Conservation (phyloP, 35 echinoderm and acorn worm species). For the Eucidaris tribuloides region DNA sequence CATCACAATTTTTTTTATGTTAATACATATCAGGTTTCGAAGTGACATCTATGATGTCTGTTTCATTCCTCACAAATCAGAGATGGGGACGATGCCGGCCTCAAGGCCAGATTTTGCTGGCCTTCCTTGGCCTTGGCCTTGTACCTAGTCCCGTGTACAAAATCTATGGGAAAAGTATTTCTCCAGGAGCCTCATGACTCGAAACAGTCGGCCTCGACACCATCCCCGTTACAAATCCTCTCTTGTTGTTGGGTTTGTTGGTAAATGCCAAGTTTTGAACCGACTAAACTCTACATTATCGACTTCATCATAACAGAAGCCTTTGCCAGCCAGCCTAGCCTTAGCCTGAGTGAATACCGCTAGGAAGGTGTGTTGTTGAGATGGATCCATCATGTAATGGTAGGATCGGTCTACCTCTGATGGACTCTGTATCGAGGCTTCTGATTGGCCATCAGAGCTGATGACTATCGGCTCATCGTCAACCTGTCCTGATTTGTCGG, state of each 20-base stretch:
- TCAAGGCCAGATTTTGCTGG: not conserved
- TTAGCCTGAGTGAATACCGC: conserved; percentile 48
- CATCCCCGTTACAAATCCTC: no score
- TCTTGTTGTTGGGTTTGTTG: not conserved
- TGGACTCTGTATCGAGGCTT: conserved; percentile 31
- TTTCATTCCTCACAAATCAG: no score
- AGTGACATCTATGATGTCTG: no score
- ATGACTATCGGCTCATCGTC: conserved; percentile 18
- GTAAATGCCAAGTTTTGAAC: conserved; percentile 52
- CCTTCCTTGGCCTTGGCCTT: not conserved
- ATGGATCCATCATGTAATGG: conserved; percentile 42
- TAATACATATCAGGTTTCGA: no score
- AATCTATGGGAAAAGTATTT: not conserved
- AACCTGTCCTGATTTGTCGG: not conserved
- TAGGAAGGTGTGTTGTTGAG: conserved; percentile 42
- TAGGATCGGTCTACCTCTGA: conserved; percentile 16
- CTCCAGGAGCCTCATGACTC: not conserved
- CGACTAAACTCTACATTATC: conserved; percentile 46
- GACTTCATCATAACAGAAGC: conserved; percentile 48
- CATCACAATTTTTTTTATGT: no score
- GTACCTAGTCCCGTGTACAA: not conserved
- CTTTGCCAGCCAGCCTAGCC: conserved; percentile 46
- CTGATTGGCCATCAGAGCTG: conserved; percentile 67
- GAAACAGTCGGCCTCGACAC: no score
- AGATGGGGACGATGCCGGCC: not conserved